Base-by-base conservation (phyloP, 1,140 invertebrate genomes). In the Caenorhabditis brenneri region DNA sequence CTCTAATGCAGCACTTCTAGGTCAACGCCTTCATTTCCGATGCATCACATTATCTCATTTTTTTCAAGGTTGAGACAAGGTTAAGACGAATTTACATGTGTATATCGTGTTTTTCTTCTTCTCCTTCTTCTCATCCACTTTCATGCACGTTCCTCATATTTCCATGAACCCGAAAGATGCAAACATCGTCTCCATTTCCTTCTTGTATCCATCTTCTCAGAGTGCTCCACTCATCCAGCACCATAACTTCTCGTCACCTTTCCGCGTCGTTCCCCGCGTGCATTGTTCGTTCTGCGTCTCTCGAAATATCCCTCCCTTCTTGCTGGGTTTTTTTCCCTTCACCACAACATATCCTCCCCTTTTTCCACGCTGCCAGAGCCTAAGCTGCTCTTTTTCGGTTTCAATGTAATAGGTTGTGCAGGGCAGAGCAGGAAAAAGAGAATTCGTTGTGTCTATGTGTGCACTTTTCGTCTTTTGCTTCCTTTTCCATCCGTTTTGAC, bases 381-480 rank as follows among this genome's bases (percentile, higher is more conserved):
- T 27, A n/a, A n/a, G 48, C 48, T 51, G 48, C 53, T 55, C 24
- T 55, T 74, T 74, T 74, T 39, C 36, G 65, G 65, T 74, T 74
- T 74, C 65, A 24, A 27, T 46, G 36, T 46, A 42, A 42, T 74
- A 74, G 36, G 65, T 74, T 74, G 31, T 16, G 9, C 29, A 27
- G 24, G 15, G 22, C 7, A 9, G 22, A n/a, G 24, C 0, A n/a
- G 10, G 24, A 55, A 42, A 42, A 46, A 39, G n/a, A 36, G 36
- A 42, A 74, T 22, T 74, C 4, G n/a, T 42, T 39, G 33, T 22
- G 36, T 10, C 7, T 12, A 22, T 29, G n/a, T 46, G 65, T 74
- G 33, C 65, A 74, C 65, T 39, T 74, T 74, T 42, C 9, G 9
- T 7, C 6, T 27, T 58, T 27, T 27, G 22, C 48, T n/a, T 4